Base-by-base conservation (phyloP, 2,888 invertebrate species). In the Zygogramma bicolorata region DNA sequence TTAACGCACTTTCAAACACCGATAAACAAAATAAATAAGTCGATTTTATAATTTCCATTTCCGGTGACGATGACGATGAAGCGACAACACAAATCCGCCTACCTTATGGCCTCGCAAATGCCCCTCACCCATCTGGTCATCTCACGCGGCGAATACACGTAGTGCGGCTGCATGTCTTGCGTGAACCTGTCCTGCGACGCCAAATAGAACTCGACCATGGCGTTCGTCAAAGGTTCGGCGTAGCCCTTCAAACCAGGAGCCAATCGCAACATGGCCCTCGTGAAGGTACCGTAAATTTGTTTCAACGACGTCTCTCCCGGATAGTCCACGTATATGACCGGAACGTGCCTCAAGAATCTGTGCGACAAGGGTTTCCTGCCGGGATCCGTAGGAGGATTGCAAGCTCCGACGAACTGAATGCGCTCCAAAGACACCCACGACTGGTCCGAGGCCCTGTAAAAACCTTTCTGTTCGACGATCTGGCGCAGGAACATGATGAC, bases 161-260 rank as follows among this genome's bases (percentile, higher is more conserved):
- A 99, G 88, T 99, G 99, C 0, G 99, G 99, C 87, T 99, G 99
- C 97, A 99, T 99, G 87, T 99, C 99, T 88, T 99, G 99, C 0
- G 99, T 99, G 88, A 99, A 99, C 66, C 94, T 91, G 86, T 99
- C 99, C 89, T 99, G 99, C 4, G 98, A 98, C 5, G 94, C 92
- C 66, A 99, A 90, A 89, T 99, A 99, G 86, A 99, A 96, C 85
- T 98, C 97, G 10, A 99, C 99, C 99, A 99, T 99, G 1, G 99
- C 98, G 84, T 96, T 96, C 1, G 99, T 99, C 49, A 99, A 89
- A 0, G 99, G 97, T 84, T 98, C 99, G 0, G 99, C 96, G 86
- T 96, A 98, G 1, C 97, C 95, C 77, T 96, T 93, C 66, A 99
- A 89, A 0, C 95, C 92, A 0, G 98, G 97, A 83, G 98, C 95